Percentiles rank a stretch among this genome's conserved stretches.
Conservation (phyloP, 2,888 invertebrate species). For the Latheticus oryzae region DNA sequence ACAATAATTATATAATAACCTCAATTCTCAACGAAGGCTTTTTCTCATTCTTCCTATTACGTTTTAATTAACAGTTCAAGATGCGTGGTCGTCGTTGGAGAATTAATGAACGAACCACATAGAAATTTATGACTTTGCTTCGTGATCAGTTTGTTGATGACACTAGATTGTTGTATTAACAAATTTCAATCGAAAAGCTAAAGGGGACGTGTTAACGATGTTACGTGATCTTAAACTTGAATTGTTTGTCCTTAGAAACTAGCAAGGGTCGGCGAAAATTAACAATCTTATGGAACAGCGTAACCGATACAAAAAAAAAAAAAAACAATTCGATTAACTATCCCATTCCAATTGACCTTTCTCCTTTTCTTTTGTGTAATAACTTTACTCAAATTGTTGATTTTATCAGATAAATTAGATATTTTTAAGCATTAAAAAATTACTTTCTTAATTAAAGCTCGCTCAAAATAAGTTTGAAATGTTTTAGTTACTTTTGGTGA, state of each 20-base stretch:
- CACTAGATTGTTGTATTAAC: slow-evolving; percentile 4
- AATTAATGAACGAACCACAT: slow-evolving; percentile 5
- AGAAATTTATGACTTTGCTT: slow-evolving; percentile 9
- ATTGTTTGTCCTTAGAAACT: too few relatives aligned
- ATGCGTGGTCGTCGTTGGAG: slow-evolving; percentile 14
- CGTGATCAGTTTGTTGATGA: slow-evolving; percentile 14
- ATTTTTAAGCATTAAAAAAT: too few relatives aligned
- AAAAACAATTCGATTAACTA: too few relatives aligned
- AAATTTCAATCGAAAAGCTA: slow-evolving; percentile 14
- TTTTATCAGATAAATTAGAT: too few relatives aligned
- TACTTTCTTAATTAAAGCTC: too few relatives aligned
- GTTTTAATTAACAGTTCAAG: slow-evolving; percentile 10
- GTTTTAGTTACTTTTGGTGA: too few relatives aligned
- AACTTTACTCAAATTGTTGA: too few relatives aligned
- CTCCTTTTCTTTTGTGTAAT: too few relatives aligned
- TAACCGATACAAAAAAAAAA: too few relatives aligned
- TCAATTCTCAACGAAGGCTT: neutral
- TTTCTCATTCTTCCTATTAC: slow-evolving; percentile 12
- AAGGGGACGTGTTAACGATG: slow-evolving; percentile 21
- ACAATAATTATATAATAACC: neutral
- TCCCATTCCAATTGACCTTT: too few relatives aligned
- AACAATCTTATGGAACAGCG: neutral
- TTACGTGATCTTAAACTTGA: slow-evolving; percentile 17
- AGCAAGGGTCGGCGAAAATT: neutral
- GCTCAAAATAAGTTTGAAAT: too few relatives aligned